phyloP scores from a whole-genome alignment of 2,797 vertebrate species.

The Hippopotamyrus pictus region DNA sequence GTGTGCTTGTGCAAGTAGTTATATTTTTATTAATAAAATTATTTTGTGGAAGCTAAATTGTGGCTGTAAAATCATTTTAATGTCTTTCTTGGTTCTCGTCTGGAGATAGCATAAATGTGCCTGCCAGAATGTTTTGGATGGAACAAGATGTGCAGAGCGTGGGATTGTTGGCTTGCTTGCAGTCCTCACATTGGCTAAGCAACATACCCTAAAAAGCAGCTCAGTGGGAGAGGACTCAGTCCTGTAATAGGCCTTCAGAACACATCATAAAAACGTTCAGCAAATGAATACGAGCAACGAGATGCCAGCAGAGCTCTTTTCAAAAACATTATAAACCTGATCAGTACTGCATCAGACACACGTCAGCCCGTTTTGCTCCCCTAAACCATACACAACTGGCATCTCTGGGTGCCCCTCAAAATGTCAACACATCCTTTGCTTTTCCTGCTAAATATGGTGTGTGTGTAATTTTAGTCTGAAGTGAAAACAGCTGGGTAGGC shows the following conservation, averaged over 20 bases:
- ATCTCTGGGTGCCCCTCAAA: neutral
- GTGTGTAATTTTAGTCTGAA: neutral
- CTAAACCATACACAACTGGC: neutral
- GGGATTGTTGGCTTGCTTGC: conserved; percentile 41
- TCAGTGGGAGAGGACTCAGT: neutral
- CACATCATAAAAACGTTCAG: neutral
- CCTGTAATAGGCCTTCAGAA: neutral
- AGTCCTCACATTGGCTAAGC: conserved; percentile 10
- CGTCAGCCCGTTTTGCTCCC: neutral
- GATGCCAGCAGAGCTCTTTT: neutral
- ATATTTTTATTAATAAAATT: conserved; percentile 79
- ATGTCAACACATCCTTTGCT: neutral
- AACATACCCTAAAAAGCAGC: neutral
- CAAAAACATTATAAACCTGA: neutral
- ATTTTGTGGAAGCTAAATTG: conserved; percentile 65
- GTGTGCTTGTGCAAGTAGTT: conserved; percentile 78
- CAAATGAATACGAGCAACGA: neutral
- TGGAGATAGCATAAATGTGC: conserved; percentile 22
- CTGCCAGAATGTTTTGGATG: conserved; percentile 44
- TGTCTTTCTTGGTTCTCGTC: conserved; percentile 19
- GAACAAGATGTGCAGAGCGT: conserved; percentile 37
- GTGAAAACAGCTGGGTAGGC: conserved; percentile 18
- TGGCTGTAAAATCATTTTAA: conserved; percentile 22
- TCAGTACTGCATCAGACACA: neutral
- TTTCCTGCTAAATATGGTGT: neutral